A percentile compares a stretch with the other conserved stretches of the same genome.
phyloP scores from a whole-genome alignment of 2,888 invertebrate species.

The Smittia sp. region DNA sequence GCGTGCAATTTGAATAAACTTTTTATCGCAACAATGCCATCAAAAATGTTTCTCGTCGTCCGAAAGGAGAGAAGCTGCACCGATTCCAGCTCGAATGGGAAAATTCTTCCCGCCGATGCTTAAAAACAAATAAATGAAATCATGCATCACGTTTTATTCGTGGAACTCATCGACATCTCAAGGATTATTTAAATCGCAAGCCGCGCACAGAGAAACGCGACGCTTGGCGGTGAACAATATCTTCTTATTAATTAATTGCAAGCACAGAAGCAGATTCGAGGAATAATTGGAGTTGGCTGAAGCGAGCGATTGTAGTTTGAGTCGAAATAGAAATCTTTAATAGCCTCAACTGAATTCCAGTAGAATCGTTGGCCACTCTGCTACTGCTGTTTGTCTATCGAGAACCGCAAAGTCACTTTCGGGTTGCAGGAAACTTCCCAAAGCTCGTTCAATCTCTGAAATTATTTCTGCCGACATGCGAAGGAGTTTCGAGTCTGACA shows the following conservation, averaged over 20 bases:
- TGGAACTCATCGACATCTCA: conserved; percentile 39
- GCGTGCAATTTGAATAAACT: conserved; percentile 30
- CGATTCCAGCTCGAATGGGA: not conserved
- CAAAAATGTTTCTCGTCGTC: conserved; percentile 6
- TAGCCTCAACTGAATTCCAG: no score
- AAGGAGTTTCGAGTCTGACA: no score
- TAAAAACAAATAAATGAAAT: conserved; percentile 36
- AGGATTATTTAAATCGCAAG: conserved; percentile 27
- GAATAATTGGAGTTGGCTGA: no score
- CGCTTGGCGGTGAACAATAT: not conserved
- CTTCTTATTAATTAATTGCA: not conserved
- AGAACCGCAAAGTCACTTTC: no score
- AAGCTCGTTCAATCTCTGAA: no score
- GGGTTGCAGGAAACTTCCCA: no score
- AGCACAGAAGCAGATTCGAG: not conserved
- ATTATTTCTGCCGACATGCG: no score
- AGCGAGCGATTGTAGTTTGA: no score
- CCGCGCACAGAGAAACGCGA: not conserved
- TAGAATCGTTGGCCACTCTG: no score
- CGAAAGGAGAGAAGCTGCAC: not conserved
- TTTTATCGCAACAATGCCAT: conserved; percentile 33
- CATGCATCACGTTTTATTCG: conserved; percentile 39
- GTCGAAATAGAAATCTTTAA: no score
- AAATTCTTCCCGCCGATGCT: not conserved
- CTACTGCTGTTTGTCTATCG: no score